Base-by-base conservation (phyloP, 2,113 vertebrate genomes). In the Actenoides lindsayi region DNA sequence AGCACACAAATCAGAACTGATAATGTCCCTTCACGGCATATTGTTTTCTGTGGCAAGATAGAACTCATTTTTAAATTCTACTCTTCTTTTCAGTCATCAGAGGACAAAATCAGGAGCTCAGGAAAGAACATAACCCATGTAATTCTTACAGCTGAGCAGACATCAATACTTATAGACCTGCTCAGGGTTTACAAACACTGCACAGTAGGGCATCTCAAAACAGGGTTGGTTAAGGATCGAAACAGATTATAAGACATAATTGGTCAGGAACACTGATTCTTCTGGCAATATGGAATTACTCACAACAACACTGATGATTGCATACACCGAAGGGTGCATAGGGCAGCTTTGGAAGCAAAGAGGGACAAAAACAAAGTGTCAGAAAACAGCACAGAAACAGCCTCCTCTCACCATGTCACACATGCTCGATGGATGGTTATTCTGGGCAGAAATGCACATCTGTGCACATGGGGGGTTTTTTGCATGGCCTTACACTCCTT, bases 141-240 rank as follows among this genome's bases (percentile, higher is more conserved):
- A 83, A 91, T 91, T 93, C 89, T 95, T 76, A 56, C 31, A 85
- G 62, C 82, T 91, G 53, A 91, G 65, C 48, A 94, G 70, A 51
- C 78, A 88, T 95, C 90, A 83, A 95, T 96, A 92, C 82, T 83
- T 95, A 95, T 16, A 94, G 90, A 93, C 62, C 57, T 69, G 44
- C 35, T 69, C 70, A 28, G 37, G 17, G 62, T 96, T 96, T 97
- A 78, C 88, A 94, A 96, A 94, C 88, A 90, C 48, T 76, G 67
- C 78, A 73, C 78, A 64, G 74, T 39, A 68, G 57, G 87, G 33
- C 2, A 1, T 28, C 84, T 68, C 67, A 37, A 68, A 85, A 57
- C 42, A 93, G 27, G 12, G 59, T 18, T 85, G 70, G 57, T 53
- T 85, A 41, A 79, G 62, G 67, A 85, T 85, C 35, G 5, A 87